Evolutionary conservation across 2,797 vertebrate species (phyloP).

Genomic region (Eulemur mongoz): DNA sequence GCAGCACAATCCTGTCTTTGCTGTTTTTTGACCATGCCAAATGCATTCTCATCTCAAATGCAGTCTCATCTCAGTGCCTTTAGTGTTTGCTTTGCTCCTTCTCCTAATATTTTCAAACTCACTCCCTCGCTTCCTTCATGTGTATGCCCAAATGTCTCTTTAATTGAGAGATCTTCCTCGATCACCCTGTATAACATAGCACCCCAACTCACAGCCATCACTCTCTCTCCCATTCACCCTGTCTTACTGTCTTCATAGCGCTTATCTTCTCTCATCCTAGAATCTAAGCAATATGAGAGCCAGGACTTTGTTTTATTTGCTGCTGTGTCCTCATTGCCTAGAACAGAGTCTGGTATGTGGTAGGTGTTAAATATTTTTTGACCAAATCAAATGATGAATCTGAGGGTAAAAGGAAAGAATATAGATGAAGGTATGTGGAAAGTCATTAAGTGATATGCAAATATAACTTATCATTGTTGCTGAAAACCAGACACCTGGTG

Average conservation of each 20-base stretch:
- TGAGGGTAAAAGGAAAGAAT: background rate
- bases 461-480: background rate
- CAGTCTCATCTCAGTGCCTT: background rate
- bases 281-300: no score
- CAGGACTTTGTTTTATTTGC: background rate
- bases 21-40: background rate
- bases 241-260: background rate
- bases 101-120: background rate
- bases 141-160: background rate
- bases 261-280: background rate
- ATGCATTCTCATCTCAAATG: background rate
- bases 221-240: background rate
- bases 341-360: background rate
- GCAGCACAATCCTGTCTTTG: no score
- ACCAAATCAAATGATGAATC: background rate
- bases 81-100: background rate
- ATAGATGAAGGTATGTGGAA: background rate
- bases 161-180: background rate
- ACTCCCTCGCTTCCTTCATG: background rate
- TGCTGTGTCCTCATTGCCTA: background rate
- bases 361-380: background rate
- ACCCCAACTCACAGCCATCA: background rate
- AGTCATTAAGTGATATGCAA: background rate
- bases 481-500: background rate
- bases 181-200: background rate